Evolutionary conservation across 2,113 vertebrate species (phyloP).

Genomic region (Serinus canaria): DNA sequence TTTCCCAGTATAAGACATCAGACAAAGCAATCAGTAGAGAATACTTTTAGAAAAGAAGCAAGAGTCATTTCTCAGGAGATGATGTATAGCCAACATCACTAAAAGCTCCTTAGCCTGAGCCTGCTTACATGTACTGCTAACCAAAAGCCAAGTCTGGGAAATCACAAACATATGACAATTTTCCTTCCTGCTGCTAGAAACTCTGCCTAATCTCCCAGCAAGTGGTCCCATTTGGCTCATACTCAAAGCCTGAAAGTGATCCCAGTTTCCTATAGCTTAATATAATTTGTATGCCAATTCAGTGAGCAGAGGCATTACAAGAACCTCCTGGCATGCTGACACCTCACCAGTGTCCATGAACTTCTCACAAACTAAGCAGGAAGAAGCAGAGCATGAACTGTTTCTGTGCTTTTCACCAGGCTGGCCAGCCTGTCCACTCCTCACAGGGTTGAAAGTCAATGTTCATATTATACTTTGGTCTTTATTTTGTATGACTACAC

Average conservation of each 20-base stretch:
- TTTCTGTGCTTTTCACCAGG: not conserved
- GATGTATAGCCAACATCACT: not conserved
- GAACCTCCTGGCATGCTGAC: slow-evolving; percentile 4
- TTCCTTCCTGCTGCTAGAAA: slow-evolving; percentile 56
- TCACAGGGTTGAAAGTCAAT: not conserved
- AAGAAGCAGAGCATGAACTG: not conserved
- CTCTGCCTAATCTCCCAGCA: slow-evolving; percentile 51
- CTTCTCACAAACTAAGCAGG: not conserved
- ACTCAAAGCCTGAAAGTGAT: slow-evolving; percentile 27
- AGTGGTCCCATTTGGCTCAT: slow-evolving; percentile 43
- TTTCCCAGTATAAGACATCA: not conserved
- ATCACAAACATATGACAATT: slow-evolving; percentile 61
- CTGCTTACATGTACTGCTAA: not conserved
- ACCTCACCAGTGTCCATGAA: not conserved
- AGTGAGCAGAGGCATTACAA: slow-evolving; percentile 21
- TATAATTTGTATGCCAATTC: slow-evolving; percentile 34
- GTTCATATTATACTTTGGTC: not conserved
- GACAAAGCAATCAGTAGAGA: not conserved
- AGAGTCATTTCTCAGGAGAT: not conserved
- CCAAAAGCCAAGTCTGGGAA: slow-evolving; percentile 30
- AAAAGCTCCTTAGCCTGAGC: not conserved
- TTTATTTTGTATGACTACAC: not conserved
- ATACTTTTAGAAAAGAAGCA: not conserved
- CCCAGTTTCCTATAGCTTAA: slow-evolving; percentile 54
- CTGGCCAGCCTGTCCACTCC: not conserved